Evolutionary conservation across 1,140 invertebrate genomes (phyloP).

Genomic region (Portunus trituberculatus): DNA sequence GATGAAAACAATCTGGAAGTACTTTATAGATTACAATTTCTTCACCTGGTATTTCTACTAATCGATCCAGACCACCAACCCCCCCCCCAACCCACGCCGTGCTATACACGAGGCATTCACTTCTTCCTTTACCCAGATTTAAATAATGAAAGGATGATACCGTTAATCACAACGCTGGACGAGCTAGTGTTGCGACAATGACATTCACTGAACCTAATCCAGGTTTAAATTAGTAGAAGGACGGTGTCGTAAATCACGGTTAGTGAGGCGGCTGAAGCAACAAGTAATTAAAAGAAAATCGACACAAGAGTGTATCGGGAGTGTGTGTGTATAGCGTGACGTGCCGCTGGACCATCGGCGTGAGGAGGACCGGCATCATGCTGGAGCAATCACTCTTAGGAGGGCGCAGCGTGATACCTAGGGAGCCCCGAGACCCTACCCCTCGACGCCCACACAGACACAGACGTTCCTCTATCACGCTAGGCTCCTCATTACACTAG

Average conservation of each 20-base stretch:
- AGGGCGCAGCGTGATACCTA: background rate
- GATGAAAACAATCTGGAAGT: too few relatives aligned
- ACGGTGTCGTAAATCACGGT: background rate
- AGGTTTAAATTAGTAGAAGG: background rate
- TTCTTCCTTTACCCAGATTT: background rate
- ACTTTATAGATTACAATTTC: too few relatives aligned
- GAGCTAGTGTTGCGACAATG: background rate
- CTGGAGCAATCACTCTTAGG: constrained; percentile 12
- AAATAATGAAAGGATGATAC: background rate
- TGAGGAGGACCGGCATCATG: background rate
- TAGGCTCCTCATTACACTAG: background rate
- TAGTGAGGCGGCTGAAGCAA: background rate
- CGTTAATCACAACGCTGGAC: background rate
- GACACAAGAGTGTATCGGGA: background rate
- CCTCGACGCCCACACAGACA: background rate
- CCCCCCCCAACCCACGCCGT: too few relatives aligned
- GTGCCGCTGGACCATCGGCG: background rate
- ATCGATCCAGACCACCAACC: too few relatives aligned
- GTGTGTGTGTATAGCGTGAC: background rate
- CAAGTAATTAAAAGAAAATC: too few relatives aligned
- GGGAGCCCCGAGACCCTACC: background rate
- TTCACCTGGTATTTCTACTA: too few relatives aligned
- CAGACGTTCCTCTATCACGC: background rate
- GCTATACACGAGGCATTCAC: background rate
- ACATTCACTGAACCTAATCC: background rate